Conservation (phyloP, 2,113 vertebrate genomes). For the Eidolon helvum region DNA sequence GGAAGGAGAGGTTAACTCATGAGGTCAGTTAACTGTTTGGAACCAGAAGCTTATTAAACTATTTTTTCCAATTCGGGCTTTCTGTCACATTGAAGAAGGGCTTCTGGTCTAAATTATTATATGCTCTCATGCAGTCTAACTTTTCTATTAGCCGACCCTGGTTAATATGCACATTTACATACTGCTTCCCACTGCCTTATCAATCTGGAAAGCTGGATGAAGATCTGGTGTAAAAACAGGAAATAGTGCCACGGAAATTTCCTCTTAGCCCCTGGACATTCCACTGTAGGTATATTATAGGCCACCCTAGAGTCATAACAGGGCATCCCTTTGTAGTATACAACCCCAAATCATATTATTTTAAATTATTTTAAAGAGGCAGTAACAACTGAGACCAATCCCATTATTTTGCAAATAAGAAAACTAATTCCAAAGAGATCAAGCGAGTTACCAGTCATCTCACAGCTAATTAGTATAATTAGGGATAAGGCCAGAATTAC, state of each 20-base stretch:
- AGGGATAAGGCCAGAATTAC: conserved; percentile 8
- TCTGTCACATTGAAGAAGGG: neutral
- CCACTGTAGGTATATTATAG: no score
- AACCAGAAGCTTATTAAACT: neutral
- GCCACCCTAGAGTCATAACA: neutral
- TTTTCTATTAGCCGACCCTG: neutral
- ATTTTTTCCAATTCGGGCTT: neutral
- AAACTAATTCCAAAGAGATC: conserved; percentile 42
- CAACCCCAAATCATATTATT: neutral
- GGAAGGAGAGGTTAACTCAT: neutral
- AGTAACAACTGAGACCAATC: neutral
- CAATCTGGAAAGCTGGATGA: neutral
- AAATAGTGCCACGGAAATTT: neutral
- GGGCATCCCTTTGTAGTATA: neutral
- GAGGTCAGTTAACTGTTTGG: neutral
- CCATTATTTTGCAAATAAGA: conserved; percentile 47
- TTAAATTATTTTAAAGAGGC: conserved; percentile 20
- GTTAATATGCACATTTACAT: neutral
- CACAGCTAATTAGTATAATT: conserved; percentile 48
- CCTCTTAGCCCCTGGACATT: neutral
- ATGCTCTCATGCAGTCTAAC: neutral
- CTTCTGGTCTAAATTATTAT: neutral
- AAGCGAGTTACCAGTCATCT: conserved; percentile 5
- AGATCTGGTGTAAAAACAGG: neutral
- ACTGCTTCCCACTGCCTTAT: neutral